Base-by-base conservation (phyloP, 2,888 invertebrate species). In the Drosophila prostipennis region DNA sequence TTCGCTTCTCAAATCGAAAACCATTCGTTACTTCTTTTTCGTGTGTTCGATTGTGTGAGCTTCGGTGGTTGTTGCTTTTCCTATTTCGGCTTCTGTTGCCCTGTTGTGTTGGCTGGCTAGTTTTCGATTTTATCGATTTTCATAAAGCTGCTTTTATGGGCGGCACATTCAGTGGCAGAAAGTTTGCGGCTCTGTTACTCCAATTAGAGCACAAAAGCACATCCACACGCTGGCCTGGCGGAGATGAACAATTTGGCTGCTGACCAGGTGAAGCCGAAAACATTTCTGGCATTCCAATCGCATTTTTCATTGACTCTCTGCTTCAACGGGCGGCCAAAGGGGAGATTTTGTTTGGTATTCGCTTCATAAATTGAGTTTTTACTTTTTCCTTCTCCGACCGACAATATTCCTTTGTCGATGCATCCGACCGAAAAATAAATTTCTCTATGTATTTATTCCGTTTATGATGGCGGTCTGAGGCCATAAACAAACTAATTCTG, bases 61-160 rank as follows among this genome's bases (percentile, higher is more conserved):
- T 32, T 23, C n/a, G 60, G 60, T 46, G 58, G 61, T 61, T 48
- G 61, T 36, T 48, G 42, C 54, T 34, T 36, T 54, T 54, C 49
- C 59, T 37, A 43, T 56, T 57, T 56, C 51, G 32, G 51, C 43
- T 40, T n/a, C 46, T 67, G 37, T 49, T 51, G 53, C 53, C 37
- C 43, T 40, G 52, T 48, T 45, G 37, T 76, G 81, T 42, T 74
- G 75, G 85, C 79, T 87, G 75, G 85, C 79, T 87, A 80, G 80
- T 87, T 84, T 84, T 79, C 80, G 79, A 82, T 87, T 84, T 87
- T 84, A 84, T 84, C 74, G 84, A 84, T 84, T 84, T 84, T 87
- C 72, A 76, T 87, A 84, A 80, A 84, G 79, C 78, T 53, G 69
- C 79, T 60, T 69, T 74, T 70, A 56, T 55, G 45, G 73, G 42